Percentiles rank a stretch among this genome's conserved stretches.
These are phyloP conservation scores for Anableps anableps DNA, from an alignment of 2,797 vertebrate species.

Conservation along the genomic window DNA sequence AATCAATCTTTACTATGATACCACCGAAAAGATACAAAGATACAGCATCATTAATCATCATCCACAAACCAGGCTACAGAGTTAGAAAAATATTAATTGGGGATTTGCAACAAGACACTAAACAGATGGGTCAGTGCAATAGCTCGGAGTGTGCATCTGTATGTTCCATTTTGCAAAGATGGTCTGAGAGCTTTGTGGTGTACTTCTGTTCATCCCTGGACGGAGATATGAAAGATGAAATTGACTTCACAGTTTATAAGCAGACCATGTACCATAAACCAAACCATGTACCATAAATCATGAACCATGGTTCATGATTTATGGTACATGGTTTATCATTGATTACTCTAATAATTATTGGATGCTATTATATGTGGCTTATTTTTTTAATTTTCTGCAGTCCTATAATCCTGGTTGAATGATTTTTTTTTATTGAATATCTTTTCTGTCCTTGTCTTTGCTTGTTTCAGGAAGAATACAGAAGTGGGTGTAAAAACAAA, in stretches of 20 bases:
- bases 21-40: not conserved
- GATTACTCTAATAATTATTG: not conserved
- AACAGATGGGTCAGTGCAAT: not conserved
- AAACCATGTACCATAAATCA: too few relatives aligned
- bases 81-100: not conserved
- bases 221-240: not conserved
- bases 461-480: not conserved
- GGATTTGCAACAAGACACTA: not conserved
- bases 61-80: not conserved
- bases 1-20: not conserved
- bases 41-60: not conserved
- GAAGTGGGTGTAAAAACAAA: not conserved
- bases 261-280: too few relatives aligned
- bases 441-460: not conserved
- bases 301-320: too few relatives aligned
- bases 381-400: not conserved
- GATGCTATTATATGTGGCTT: not conserved
- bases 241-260: not conserved
- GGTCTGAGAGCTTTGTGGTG: not conserved
- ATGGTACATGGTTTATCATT: not conserved
- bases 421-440: not conserved
- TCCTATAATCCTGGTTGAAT: not conserved
- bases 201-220: not conserved
- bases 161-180: not conserved
- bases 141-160: not conserved